Conservation (phyloP, 2,888 invertebrate species). For the Synergus umbraculus region DNA sequence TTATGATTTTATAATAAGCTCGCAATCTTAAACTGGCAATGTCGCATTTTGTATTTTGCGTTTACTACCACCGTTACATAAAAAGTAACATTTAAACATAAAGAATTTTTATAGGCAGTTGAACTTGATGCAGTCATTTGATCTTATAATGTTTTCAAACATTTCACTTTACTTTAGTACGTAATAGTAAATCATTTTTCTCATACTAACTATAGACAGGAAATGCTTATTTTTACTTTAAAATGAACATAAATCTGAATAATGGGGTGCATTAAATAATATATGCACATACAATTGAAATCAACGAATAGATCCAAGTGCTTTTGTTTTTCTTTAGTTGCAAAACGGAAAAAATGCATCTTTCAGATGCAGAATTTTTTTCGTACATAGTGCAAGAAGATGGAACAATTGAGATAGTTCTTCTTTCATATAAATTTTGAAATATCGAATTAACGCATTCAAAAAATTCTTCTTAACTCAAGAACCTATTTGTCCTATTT, state of each 20-base stretch:
- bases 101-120: neutral
- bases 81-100: slow-evolving; percentile 29
- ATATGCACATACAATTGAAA: neutral
- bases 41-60: slow-evolving; percentile 13
- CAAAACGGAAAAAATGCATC: too few relatives aligned
- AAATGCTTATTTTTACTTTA: neutral
- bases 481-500: neutral
- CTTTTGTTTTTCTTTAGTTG: too few relatives aligned
- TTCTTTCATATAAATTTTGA: too few relatives aligned
- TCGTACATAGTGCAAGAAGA: too few relatives aligned
- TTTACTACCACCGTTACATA: neutral
- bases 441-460: too few relatives aligned
- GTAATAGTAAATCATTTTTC: slow-evolving; percentile 15
- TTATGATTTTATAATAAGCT: slow-evolving; percentile 7
- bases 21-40: neutral
- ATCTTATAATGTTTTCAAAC: slow-evolving; percentile 29
- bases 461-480: neutral
- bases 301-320: neutral
- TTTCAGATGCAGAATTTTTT: too few relatives aligned
- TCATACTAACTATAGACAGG: neutral
- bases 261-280: neutral
- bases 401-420: too few relatives aligned
- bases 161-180: neutral
- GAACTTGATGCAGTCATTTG: slow-evolving; percentile 39
- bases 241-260: neutral